These are phyloP conservation scores for Leptoteleia sp. DNA, from an alignment of 1,140 invertebrate species.

Conservation along the genomic window DNA sequence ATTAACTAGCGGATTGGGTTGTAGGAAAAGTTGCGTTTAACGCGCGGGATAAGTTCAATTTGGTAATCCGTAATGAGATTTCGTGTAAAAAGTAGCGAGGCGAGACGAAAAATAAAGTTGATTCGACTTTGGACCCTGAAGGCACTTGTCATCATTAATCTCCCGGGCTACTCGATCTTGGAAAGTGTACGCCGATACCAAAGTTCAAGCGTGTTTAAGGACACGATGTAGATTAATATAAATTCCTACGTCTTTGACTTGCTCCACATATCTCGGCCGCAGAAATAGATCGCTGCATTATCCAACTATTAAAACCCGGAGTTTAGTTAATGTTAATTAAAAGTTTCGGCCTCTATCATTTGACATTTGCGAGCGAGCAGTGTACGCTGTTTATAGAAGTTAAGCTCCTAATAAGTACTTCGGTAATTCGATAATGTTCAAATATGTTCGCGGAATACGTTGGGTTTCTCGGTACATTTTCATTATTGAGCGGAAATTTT, in stretches of 20 bases:
- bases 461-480: neutral
- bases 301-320: slow-evolving; percentile 41
- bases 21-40: neutral
- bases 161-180: slow-evolving; percentile 25
- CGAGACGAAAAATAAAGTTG: slow-evolving; percentile 12
- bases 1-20: neutral
- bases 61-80: slow-evolving; percentile 18
- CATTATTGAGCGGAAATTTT: slow-evolving; percentile 1
- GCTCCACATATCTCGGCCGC: slow-evolving; percentile 18
- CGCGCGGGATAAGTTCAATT: slow-evolving; percentile 16
- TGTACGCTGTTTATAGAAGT: slow-evolving; percentile 10
- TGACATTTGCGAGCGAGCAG: slow-evolving; percentile 28
- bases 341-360: slow-evolving; percentile 43
- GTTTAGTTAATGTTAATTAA: slow-evolving; percentile 48
- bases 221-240: slow-evolving; percentile 30
- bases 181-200: slow-evolving; percentile 17
- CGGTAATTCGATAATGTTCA: slow-evolving; percentile 17
- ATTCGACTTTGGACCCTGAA: slow-evolving; percentile 9
- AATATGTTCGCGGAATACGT: slow-evolving; percentile 7
- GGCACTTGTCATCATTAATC: slow-evolving; percentile 40
- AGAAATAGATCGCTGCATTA: slow-evolving; percentile 40
- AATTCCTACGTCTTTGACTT: slow-evolving; percentile 25
- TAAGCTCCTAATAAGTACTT: slow-evolving; percentile 31
- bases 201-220: slow-evolving; percentile 35
- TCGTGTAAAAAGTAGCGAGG: slow-evolving; percentile 22